Conservation (phyloP, 2,797 vertebrate species). For the Oreonectes daqikongensis region DNA sequence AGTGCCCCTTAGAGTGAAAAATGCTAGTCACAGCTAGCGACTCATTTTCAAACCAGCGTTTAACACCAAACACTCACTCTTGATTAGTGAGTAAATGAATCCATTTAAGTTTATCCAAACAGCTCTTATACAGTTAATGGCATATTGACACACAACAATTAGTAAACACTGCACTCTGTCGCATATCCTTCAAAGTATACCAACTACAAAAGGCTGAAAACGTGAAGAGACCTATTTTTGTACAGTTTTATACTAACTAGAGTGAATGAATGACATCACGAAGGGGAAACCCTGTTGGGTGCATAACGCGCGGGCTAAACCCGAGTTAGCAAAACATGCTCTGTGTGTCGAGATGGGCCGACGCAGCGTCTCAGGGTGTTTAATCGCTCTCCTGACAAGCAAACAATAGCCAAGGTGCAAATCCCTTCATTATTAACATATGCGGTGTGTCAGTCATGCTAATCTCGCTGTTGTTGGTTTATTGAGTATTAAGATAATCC, state of each 20-base stretch:
- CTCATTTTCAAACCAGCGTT: slow-evolving; percentile 43
- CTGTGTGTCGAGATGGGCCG: not conserved
- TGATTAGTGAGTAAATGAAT: slow-evolving; percentile 32
- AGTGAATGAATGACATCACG: slow-evolving; percentile 44
- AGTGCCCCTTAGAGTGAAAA: slow-evolving; percentile 46
- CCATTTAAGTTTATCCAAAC: slow-evolving; percentile 43
- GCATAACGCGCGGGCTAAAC: slow-evolving; percentile 3
- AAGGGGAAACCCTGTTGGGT: slow-evolving; percentile 17
- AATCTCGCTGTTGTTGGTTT: slow-evolving; percentile 50
- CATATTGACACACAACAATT: slow-evolving; percentile 47
- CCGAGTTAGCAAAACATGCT: slow-evolving; percentile 22
- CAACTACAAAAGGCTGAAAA: not conserved
- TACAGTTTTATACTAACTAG: not conserved
- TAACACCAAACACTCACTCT: slow-evolving; percentile 41
- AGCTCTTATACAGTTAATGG: slow-evolving; percentile 38
- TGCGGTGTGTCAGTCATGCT: slow-evolving; percentile 44
- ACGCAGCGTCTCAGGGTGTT: slow-evolving; percentile 1
- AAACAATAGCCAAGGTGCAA: slow-evolving; percentile 55
- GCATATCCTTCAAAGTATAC: slow-evolving; percentile 44
- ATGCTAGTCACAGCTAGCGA: slow-evolving; percentile 42
- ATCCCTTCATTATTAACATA: slow-evolving; percentile 51
- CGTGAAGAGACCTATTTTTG: not conserved
- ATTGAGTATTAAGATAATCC: slow-evolving; percentile 55
- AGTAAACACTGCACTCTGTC: slow-evolving; percentile 49
- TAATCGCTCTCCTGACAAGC: slow-evolving; percentile 49